A percentile compares a stretch with the other conserved stretches of the same genome.
Conservation (phyloP, 2,113 vertebrate species). For the Phycodurus eques region DNA sequence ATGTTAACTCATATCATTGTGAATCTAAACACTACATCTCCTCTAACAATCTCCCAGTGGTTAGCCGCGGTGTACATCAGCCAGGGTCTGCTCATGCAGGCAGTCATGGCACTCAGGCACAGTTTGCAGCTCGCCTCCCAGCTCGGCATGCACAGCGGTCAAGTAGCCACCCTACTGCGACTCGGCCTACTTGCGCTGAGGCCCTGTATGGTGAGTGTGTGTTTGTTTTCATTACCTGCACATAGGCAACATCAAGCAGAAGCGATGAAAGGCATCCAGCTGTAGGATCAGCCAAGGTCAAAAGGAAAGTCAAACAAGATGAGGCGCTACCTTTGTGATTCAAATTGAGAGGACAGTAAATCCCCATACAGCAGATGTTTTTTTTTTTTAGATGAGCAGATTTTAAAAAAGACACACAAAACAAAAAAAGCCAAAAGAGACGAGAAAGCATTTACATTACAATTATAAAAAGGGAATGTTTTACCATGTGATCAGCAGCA, state of each 20-base stretch:
- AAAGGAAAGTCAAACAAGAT: constrained; percentile 23
- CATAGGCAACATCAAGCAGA: constrained; percentile 10
- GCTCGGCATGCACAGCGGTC: constrained; percentile 81
- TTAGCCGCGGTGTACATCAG: constrained; percentile 85
- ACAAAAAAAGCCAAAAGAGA: neutral
- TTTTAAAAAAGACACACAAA: neutral
- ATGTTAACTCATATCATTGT: no score
- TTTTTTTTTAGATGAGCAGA: neutral
- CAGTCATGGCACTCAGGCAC: constrained; percentile 89
- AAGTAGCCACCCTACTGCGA: constrained; percentile 84
- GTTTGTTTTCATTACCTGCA: neutral
- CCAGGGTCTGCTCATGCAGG: constrained; percentile 87
- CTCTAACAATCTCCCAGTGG: constrained; percentile 75
- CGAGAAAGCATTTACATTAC: no score
- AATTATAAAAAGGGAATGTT: no score
- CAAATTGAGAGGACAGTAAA: neutral
- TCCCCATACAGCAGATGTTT: neutral
- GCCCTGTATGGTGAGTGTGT: constrained; percentile 81
- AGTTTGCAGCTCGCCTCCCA: constrained; percentile 90
- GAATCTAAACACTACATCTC: neutral
- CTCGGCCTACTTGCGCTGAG: constrained; percentile 84
- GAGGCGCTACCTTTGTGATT: constrained; percentile 7
- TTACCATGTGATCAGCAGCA: neutral
- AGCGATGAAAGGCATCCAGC: constrained; percentile 28
- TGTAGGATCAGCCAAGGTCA: constrained; percentile 8